A percentile compares a stretch with the other conserved stretches of the same genome.
These are phyloP conservation scores for Drosophila anceps DNA, from an alignment of 2,888 invertebrate species.

Conservation along the genomic window DNA sequence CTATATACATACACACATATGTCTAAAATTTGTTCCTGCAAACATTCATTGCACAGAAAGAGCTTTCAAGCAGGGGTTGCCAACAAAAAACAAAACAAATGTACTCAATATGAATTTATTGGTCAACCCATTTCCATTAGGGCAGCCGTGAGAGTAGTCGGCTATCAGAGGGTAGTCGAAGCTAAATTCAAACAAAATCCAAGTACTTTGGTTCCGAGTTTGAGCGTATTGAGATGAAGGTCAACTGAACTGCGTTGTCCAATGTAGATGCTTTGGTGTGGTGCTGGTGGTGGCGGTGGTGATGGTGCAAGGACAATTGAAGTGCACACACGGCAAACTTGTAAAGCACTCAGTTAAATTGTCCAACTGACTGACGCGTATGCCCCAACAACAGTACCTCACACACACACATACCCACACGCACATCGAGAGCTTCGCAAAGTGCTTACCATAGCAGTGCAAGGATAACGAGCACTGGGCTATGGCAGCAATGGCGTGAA, in stretches of 20 bases:
- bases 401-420: slow-evolving; percentile 8
- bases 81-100: too few relatives aligned
- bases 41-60: background rate
- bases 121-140: slow-evolving; percentile 44
- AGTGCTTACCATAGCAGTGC: slow-evolving; percentile 70
- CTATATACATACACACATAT: background rate
- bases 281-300: slow-evolving; percentile 10
- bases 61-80: background rate
- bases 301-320: slow-evolving; percentile 74
- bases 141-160: slow-evolving; percentile 3
- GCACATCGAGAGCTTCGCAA: slow-evolving; percentile 25
- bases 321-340: slow-evolving; percentile 41
- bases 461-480: slow-evolving; percentile 70
- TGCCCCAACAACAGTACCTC: slow-evolving; percentile 19
- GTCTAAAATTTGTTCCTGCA: too few relatives aligned
- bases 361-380: slow-evolving; percentile 63
- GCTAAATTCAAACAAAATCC: slow-evolving; percentile 32
- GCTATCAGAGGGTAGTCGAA: slow-evolving; percentile 4
- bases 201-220: slow-evolving; percentile 11
- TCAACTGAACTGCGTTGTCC: slow-evolving; percentile 55
- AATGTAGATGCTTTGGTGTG: slow-evolving; percentile 45
- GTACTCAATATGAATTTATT: slow-evolving; percentile 10
- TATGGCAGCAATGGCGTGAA: slow-evolving; percentile 50
- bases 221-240: slow-evolving; percentile 12
- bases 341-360: slow-evolving; percentile 75